These are phyloP conservation scores for Scaptomyza hsui DNA, from an alignment of 1,140 invertebrate genomes.

Conservation along the genomic window DNA sequence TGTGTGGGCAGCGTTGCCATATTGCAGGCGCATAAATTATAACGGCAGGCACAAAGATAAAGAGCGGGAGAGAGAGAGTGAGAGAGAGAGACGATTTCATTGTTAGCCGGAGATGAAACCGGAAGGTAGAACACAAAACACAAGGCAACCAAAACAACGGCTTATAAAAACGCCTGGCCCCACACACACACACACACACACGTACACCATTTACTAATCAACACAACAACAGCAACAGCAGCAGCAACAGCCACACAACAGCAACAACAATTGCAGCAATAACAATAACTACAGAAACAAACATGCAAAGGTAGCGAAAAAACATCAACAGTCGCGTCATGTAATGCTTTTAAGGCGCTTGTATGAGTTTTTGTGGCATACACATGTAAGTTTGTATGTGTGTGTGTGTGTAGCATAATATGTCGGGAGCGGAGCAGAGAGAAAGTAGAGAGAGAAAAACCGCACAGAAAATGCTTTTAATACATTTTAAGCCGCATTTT, in stretches of 20 bases:
- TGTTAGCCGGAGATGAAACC: conserved; percentile 80
- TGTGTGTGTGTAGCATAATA: conserved; percentile 40
- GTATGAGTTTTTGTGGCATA: conserved; percentile 38
- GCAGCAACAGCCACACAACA: conserved; percentile 3
- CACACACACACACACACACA: conserved; percentile 27
- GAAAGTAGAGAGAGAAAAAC: conserved; percentile 17
- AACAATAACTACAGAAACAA: conserved; percentile 58
- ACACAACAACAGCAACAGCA: conserved; percentile 46
- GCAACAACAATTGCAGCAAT: conserved; percentile 33
- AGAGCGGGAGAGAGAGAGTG: neutral
- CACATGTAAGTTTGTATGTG: conserved; percentile 3
- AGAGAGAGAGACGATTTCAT: conserved; percentile 36
- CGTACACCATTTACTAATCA: conserved; percentile 75
- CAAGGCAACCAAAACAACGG: conserved; percentile 62
- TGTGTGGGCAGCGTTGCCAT: conserved; percentile 68
- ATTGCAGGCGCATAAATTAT: conserved; percentile 79
- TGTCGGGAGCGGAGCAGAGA: conserved; percentile 28
- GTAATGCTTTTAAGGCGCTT: conserved; percentile 60
- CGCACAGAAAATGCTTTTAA: conserved; percentile 75
- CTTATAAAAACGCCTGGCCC: conserved; percentile 50
- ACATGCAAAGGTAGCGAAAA: conserved; percentile 55
- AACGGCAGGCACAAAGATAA: conserved; percentile 46
- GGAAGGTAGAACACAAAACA: conserved; percentile 69
- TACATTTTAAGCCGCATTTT: conserved; percentile 82
- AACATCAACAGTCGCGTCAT: conserved; percentile 56